These are phyloP conservation scores for Chelonus insularis DNA, from an alignment of 1,140 invertebrate species.

Conservation along the genomic window DNA sequence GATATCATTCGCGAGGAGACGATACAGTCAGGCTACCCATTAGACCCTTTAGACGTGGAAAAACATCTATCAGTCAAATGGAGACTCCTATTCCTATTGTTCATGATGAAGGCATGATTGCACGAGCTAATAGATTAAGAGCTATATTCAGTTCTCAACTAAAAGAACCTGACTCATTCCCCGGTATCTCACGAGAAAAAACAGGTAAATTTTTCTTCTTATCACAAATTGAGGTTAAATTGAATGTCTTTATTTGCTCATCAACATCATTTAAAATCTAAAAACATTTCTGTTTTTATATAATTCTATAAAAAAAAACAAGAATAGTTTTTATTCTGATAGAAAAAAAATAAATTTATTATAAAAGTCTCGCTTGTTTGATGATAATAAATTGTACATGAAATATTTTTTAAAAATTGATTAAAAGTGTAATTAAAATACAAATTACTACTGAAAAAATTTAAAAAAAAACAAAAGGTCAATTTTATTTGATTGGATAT, in stretches of 20 bases:
- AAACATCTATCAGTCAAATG: slow-evolving; percentile 16
- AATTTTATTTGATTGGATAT: not conserved
- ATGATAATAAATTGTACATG: no score
- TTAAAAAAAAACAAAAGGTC: not conserved
- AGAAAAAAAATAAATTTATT: no score
- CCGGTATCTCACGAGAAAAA: slow-evolving; percentile 56
- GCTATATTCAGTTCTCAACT: slow-evolving; percentile 53
- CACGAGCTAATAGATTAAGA: slow-evolving; percentile 54
- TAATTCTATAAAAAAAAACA: no score
- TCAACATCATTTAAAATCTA: no score
- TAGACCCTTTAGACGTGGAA: slow-evolving; percentile 32
- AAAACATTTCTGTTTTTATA: no score
- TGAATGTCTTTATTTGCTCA: no score
- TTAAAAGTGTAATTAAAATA: not conserved
- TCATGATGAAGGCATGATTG: slow-evolving; percentile 53
- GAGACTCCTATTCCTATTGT: slow-evolving; percentile 29
- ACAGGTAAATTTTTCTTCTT: slow-evolving; percentile 47
- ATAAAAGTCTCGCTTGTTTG: no score
- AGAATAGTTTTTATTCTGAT: no score
- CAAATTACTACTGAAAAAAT: not conserved
- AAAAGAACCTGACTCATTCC: slow-evolving; percentile 50
- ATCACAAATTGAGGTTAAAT: no score
- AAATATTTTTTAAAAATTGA: no score
- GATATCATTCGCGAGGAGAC: slow-evolving; percentile 26
- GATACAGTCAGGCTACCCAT: slow-evolving; percentile 28